Evolutionary conservation across 2,113 vertebrate genomes (phyloP).

Genomic region (Grammomys surdaster): DNA sequence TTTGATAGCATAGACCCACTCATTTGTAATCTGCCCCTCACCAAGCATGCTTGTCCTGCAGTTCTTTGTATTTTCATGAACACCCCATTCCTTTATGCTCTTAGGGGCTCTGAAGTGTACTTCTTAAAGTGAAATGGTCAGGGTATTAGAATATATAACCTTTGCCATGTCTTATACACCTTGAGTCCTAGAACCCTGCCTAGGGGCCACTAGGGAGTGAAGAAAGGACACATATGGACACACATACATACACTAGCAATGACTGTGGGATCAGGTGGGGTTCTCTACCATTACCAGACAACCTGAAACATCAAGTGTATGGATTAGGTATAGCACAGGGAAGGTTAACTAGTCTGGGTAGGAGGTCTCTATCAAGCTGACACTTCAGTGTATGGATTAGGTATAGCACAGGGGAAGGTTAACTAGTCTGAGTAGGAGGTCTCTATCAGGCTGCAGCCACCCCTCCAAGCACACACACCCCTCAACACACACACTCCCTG

Average conservation of each 20-base stretch:
- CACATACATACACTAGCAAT: no score
- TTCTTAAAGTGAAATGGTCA: neutral
- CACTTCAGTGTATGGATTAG: neutral
- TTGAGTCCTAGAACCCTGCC: neutral
- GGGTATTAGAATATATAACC: neutral
- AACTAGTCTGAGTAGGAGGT: neutral
- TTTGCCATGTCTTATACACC: neutral
- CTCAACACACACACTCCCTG: no score
- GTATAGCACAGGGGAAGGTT: neutral
- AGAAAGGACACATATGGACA: neutral
- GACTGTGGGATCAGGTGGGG: neutral
- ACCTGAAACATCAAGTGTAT: no score
- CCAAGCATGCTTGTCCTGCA: constrained; percentile 35
- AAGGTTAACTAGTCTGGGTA: neutral
- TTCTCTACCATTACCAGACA: neutral
- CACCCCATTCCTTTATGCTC: rapidly evolving
- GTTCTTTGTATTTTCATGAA: neutral
- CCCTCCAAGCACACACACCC: no score
- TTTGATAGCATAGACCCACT: neutral
- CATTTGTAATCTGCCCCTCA: neutral
- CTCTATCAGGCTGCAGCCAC: neutral
- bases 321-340: neutral
- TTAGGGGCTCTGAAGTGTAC: neutral
- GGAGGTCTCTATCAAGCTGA: neutral
- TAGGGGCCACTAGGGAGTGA: neutral